phyloP scores from a whole-genome alignment of 2,113 vertebrate species.

The Trachemys scripta region DNA sequence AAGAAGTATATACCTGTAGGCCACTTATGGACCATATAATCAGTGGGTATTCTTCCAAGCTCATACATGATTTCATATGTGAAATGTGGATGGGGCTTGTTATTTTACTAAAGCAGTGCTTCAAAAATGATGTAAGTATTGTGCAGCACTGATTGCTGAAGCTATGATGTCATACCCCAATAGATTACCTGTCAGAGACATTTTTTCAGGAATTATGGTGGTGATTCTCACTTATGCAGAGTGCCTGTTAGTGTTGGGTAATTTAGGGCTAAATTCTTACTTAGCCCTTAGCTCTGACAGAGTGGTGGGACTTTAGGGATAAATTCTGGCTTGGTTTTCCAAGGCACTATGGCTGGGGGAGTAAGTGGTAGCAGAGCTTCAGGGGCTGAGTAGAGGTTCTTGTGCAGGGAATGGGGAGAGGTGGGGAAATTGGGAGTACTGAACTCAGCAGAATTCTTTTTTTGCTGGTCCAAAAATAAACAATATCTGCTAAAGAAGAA shows the following conservation, averaged over 20 bases:
- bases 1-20: background rate
- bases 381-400: background rate
- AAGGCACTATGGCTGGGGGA: background rate
- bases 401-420: background rate
- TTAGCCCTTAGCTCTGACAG: background rate
- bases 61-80: background rate
- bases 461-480: fast-evolving
- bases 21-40: background rate
- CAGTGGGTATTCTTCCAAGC: background rate
- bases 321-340: background rate
- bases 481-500: background rate
- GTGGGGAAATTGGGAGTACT: background rate
- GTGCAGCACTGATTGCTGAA: background rate
- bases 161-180: background rate
- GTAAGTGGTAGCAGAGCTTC: background rate
- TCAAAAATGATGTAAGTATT: background rate
- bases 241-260: background rate
- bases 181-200: fast-evolving
- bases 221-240: background rate
- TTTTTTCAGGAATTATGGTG: background rate
- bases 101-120: background rate
- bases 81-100: background rate
- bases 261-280: background rate
- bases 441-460: background rate
- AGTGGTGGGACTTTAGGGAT: background rate